Conservation (phyloP, 2,888 invertebrate genomes). For the Eupithecia vulgata region DNA sequence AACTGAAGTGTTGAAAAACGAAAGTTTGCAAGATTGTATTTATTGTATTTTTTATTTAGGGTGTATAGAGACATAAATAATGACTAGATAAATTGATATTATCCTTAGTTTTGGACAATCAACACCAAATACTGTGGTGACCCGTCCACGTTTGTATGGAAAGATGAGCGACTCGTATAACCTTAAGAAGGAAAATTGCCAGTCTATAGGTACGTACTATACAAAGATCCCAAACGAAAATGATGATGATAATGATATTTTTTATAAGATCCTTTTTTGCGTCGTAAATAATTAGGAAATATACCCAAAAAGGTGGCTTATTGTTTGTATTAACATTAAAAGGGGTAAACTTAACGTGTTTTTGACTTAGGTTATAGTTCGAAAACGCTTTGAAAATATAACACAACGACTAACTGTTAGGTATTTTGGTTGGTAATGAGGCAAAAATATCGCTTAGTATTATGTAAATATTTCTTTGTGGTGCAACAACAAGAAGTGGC, state of each 20-base stretch:
- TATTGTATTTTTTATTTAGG: no score
- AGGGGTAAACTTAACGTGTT: no score
- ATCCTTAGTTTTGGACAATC: no score
- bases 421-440: constrained; percentile 4
- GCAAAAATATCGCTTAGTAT: constrained; percentile 20
- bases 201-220: not conserved
- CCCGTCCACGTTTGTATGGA: no score
- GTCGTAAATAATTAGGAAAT: constrained; percentile 12
- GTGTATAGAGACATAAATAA: no score
- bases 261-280: not conserved
- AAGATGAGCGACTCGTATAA: no score
- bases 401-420: not conserved
- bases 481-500: constrained; percentile 30
- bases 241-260: constrained; percentile 1
- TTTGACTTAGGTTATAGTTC: not conserved
- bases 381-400: not conserved
- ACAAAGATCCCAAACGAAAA: not conserved
- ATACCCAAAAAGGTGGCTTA: not conserved
- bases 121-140: no score
- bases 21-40: no score
- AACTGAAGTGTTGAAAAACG: no score
- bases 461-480: constrained; percentile 30
- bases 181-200: not conserved
- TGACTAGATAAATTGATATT: no score
- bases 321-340: not conserved